phyloP scores from a whole-genome alignment of 2,888 invertebrate species.

The Agrotis clavis region DNA sequence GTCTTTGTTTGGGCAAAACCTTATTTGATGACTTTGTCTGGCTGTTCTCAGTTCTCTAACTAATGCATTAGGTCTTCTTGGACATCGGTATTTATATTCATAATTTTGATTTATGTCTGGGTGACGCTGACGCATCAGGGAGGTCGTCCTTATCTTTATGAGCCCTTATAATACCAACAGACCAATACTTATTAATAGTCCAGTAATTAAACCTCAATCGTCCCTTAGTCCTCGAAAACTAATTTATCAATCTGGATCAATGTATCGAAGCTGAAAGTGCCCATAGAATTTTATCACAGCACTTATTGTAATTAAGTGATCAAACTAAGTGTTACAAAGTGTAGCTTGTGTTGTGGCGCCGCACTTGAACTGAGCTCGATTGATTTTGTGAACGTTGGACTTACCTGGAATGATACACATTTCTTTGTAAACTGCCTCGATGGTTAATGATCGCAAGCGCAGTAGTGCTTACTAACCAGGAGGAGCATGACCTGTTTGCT shows the following conservation, averaged over 20 bases:
- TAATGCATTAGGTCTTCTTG: constrained; percentile 4
- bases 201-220: constrained; percentile 50
- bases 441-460: neutral
- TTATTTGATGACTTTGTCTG: constrained; percentile 9
- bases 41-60: neutral
- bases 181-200: constrained; percentile 18
- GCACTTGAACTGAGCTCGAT: constrained; percentile 50
- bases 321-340: constrained; percentile 55
- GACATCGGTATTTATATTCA: neutral
- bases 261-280: constrained; percentile 49
- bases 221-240: constrained; percentile 42
- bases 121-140: constrained; percentile 14
- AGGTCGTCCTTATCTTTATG: constrained; percentile 40
- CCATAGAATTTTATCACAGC: constrained; percentile 55
- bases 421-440: neutral
- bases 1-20: constrained; percentile 10
- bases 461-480: neutral
- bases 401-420: constrained; percentile 8
- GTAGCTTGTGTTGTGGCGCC: constrained; percentile 47
- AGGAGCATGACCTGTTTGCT: too few species aligned
- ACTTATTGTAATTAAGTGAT: constrained; percentile 67
- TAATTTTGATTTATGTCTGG: constrained; percentile 1
- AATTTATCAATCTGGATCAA: constrained; percentile 57
- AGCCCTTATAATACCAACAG: constrained; percentile 30
- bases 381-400: constrained; percentile 31